Base-by-base conservation (phyloP, 2,113 vertebrate genomes). In the Colaptes auratus region DNA sequence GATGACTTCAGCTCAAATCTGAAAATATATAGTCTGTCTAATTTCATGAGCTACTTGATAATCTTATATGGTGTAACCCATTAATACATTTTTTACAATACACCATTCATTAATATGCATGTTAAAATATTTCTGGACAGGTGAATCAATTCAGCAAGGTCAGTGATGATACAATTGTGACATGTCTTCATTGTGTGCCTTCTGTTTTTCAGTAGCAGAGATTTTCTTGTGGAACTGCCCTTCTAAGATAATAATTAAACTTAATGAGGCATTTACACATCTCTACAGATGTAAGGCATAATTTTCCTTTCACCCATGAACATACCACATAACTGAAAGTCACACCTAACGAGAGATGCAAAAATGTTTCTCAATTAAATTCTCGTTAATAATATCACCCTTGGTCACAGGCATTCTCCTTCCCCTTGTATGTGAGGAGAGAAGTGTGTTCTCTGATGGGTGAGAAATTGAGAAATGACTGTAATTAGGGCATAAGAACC, bases 361-460 rank as follows among this genome's bases (percentile, higher is more conserved):
- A 61, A 89, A 88, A 78, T 83, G 85, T 86, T 88, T 94, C 86
- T 92, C 82, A 95, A 72, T 95, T 97, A 95, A 89, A 81, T 95
- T 82, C 44, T 91, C 53, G 72, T 93, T 93, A 96, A 82, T 76
- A 83, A 33, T 70, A 82, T 82, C 67, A 52, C 84, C 65, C 61
- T 75, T 2, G 5, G 65, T 92, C 81, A 84, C 81, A 87, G 81
- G 33, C 10, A 0, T 66, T 79, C 66, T 93, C 56, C 69, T 84
- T 88, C 75, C 63, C 28, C 59, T 59, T 87, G 31, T 25, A 30
- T 35, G 63, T 0, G 11, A 66, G 70, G 90, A 72, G 80, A 82
- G 72, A 65, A 35, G 20, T 12, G 11, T 81, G 75, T 42, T 56
- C 71, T 95, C 72, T 88, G 81, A 55, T 83, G 85, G 85, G 53